Evolutionary conservation across 2,113 vertebrate genomes (phyloP).

Genomic region (Melierax canorus): DNA sequence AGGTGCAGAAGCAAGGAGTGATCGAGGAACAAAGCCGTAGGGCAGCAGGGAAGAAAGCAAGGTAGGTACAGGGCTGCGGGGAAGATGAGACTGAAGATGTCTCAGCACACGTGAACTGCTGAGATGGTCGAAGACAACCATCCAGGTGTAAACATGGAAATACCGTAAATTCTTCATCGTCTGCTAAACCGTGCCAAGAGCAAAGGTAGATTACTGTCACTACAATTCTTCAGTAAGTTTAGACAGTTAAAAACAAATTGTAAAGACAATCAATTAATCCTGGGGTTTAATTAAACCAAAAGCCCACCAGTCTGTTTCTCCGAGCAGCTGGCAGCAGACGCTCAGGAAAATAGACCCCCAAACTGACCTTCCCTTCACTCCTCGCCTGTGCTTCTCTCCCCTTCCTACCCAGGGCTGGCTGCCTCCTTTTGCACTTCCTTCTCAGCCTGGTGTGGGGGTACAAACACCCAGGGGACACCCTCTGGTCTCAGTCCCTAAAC

Average conservation of each 20-base stretch:
- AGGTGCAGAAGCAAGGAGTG: not conserved
- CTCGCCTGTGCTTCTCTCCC: not conserved
- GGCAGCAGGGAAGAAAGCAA: not conserved
- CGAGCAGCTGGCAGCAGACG: not conserved
- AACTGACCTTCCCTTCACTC: fast-evolving
- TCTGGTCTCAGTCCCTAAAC: not conserved
- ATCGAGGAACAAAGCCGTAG: not conserved
- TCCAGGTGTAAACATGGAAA: not conserved
- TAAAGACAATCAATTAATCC: not conserved
- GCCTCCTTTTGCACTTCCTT: not conserved
- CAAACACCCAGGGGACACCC: not conserved
- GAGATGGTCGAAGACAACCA: not conserved
- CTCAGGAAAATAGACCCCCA: not conserved
- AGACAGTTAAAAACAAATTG: not conserved
- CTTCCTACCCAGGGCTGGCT: not conserved
- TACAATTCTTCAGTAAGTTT: not conserved
- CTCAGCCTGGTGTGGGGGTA: not conserved
- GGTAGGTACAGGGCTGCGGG: too few relatives aligned
- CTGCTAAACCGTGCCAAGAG: not conserved
- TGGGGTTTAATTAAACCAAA: not conserved
- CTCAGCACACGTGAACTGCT: not conserved
- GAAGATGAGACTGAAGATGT: not conserved
- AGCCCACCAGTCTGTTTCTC: not conserved
- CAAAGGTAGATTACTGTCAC: not conserved
- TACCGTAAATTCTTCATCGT: not conserved